Evolutionary conservation across 2,888 invertebrate species (phyloP).

Genomic region (Gisinianus flammeolus): DNA sequence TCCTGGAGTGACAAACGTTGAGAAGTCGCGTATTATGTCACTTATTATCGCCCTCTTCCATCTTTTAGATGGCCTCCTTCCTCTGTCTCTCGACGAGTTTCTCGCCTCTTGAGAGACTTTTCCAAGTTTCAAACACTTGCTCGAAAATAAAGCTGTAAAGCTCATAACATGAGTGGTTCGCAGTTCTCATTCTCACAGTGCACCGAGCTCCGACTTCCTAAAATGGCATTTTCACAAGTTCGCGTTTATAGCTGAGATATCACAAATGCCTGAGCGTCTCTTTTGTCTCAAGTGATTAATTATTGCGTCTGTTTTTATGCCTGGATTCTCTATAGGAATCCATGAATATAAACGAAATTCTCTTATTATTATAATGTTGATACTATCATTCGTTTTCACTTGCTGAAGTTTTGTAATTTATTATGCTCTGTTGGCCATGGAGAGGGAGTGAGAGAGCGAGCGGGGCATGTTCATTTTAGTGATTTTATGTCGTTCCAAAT

Average conservation of each 20-base stretch:
- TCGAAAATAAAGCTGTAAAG: not conserved
- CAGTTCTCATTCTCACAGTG: not conserved
- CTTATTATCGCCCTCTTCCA: not conserved
- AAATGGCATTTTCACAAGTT: not conserved
- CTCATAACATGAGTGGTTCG: too few relatives aligned
- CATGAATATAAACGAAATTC: not conserved
- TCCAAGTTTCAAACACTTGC: not conserved
- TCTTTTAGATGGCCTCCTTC: not conserved
- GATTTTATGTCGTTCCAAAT: not conserved
- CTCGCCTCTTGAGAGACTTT: not conserved
- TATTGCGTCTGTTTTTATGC: not conserved
- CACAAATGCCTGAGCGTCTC: not conserved
- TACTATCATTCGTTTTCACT: not conserved
- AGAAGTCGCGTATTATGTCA: not conserved
- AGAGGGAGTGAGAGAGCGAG: not conserved
- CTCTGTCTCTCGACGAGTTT: not conserved
- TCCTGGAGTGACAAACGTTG: not conserved
- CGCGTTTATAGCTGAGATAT: not conserved
- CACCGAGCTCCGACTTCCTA: not conserved
- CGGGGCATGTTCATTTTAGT: not conserved
- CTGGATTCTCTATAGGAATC: not conserved
- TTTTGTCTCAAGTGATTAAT: not conserved
- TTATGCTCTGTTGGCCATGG: not conserved
- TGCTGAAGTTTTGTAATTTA: not conserved
- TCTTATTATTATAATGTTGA: not conserved